Base-by-base conservation (phyloP, 2,797 vertebrate species). In the Monodelphis domestica region DNA sequence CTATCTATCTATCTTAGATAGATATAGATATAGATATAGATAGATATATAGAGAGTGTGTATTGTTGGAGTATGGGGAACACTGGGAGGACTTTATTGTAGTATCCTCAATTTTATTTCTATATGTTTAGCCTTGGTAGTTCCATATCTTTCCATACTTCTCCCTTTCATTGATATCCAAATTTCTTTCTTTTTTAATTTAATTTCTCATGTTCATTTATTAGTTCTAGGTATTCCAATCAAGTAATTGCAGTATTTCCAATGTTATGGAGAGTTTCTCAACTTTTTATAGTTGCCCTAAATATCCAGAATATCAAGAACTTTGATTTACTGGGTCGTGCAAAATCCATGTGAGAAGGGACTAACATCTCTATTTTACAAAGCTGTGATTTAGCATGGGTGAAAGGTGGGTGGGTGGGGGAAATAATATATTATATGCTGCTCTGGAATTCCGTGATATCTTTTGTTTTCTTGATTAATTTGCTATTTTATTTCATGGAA, bases 161-260 rank as follows among this genome's bases (percentile, higher is more conserved):
- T 88, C 4, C 1, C 91, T 93, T 88, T 5, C 5, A 7, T 90
- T 89, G 33, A 63, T 88, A 87, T 53, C 28, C 89, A n/a, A 95
- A 24, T 45, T 88, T 87, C 21, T 89, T 33, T 91, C 3, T 89
- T 54, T 88, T 95, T 56, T 84, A 87, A 91, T 92, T 29, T 55
- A 91, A 53, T 53, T 28, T 53, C 30, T 50, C 52, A 88, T 33
- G 1, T 95, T 94, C 84, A n/a, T n/a, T 88, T 15, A 54, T 93
- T 87, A 88, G 91, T 54, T 55, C 33, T 70, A 52, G 56, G 89
- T 89, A 87, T 92, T 70, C 15, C 30, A 11, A 54, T 54, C 91
- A 95, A 54, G 2, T 88, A 96, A 54, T 17, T 26, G 93, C 5
- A 33, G 5, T n/a, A 94, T 90, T 95, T 93, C 26, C 78, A 95